phyloP scores from a whole-genome alignment of 1,140 invertebrate genomes.

The Pachyrhynchus sulphureomaculatus region DNA sequence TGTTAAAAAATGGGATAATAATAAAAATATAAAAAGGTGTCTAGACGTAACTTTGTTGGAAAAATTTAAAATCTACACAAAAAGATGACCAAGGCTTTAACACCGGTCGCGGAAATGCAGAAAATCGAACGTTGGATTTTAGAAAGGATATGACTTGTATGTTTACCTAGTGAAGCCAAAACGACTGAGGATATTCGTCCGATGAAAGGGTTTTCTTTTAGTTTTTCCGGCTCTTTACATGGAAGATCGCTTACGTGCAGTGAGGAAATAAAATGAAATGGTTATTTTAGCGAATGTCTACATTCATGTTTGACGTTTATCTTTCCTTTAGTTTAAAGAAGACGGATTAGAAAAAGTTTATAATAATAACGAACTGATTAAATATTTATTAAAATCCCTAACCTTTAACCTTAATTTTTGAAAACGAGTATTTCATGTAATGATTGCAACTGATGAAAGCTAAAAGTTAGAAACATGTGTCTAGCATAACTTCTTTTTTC shows the following conservation, averaged over 20 bases:
- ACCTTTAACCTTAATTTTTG: too few relatives aligned
- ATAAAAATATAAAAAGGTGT: background rate
- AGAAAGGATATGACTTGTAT: conserved; percentile 9
- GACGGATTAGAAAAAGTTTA: too few relatives aligned
- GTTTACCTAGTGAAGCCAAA: conserved; percentile 15
- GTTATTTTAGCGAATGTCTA: background rate
- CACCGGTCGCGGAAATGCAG: background rate
- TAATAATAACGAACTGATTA: too few relatives aligned
- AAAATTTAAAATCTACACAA: background rate
- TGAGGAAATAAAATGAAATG: background rate
- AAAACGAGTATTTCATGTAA: too few relatives aligned
- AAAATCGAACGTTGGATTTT: background rate
- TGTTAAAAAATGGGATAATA: too few relatives aligned
- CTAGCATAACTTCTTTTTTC: too few relatives aligned
- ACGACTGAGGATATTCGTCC: conserved; percentile 5
- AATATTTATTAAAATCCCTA: too few relatives aligned
- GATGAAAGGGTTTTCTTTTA: conserved; percentile 1
- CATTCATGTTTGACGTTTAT: background rate
- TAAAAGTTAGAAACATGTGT: too few relatives aligned
- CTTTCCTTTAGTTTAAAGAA: too few relatives aligned
- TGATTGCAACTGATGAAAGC: too few relatives aligned
- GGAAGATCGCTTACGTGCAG: background rate
- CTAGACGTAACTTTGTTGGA: background rate
- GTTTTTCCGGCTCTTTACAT: conserved; percentile 8
- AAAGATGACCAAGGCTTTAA: background rate